A percentile compares a stretch with the other conserved stretches of the same genome.
Evolutionary conservation across 2,797 vertebrate genomes (phyloP).

Genomic region (Orientallactaga sibirica): DNA sequence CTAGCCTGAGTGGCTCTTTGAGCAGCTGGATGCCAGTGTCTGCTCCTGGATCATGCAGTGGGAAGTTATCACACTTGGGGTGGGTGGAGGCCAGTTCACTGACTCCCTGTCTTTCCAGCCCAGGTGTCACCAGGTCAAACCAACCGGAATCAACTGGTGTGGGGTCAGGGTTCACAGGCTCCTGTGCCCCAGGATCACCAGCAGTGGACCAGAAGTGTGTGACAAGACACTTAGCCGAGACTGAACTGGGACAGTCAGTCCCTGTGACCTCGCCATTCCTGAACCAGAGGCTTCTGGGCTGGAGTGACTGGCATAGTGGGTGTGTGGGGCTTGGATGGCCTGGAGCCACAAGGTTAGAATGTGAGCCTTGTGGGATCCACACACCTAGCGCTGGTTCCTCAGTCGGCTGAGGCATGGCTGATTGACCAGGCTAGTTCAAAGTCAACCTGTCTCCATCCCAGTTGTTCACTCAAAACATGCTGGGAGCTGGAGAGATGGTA

Average conservation of each 20-base stretch:
- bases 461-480: too few relatives aligned
- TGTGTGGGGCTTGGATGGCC: neutral
- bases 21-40: neutral
- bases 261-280: neutral
- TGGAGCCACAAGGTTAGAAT: too few relatives aligned
- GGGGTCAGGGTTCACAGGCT: neutral
- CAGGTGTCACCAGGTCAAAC: neutral
- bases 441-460: too few relatives aligned
- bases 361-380: too few relatives aligned
- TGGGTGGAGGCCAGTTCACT: neutral
- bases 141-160: neutral
- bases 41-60: neutral
- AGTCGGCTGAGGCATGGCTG: too few relatives aligned
- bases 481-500: too few relatives aligned
- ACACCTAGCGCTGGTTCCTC: too few relatives aligned
- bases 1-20: neutral
- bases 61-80: neutral
- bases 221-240: neutral
- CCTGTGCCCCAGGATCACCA: too few relatives aligned
- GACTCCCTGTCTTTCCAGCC: neutral
- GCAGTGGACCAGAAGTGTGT: neutral
- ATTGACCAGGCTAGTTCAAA: too few relatives aligned
- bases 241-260: too few relatives aligned
- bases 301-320: accelerated
- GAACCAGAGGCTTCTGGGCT: neutral